These are phyloP conservation scores for Heliocidaris erythrogramma DNA, from an alignment of 35 echinoderm and acorn worm genomes.

Conservation along the genomic window DNA sequence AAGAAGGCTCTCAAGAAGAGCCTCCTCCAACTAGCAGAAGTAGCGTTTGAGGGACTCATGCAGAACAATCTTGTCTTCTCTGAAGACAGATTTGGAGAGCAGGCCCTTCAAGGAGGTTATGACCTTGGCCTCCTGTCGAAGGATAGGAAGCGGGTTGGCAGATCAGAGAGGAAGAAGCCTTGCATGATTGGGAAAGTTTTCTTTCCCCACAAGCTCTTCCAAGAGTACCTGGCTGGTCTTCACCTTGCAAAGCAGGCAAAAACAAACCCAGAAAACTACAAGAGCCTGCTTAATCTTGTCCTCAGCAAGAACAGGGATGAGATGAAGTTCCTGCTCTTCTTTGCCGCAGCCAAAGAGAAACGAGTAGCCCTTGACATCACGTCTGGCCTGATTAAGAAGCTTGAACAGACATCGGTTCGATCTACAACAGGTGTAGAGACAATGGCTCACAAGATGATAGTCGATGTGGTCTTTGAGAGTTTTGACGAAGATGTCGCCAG, in stretches of 20 bases:
- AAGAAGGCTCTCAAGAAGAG: background rate
- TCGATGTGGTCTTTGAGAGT: background rate
- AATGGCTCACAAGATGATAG: background rate
- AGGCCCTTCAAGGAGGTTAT: background rate
- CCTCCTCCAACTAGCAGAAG: background rate
- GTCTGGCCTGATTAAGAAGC: background rate
- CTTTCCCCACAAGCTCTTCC: constrained; percentile 14
- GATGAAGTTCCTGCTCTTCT: background rate
- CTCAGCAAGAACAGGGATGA: background rate
- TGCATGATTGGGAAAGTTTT: background rate
- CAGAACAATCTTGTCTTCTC: background rate
- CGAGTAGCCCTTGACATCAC: background rate
- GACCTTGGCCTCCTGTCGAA: background rate
- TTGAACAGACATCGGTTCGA: background rate
- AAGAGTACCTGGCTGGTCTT: background rate
- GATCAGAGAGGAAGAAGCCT: background rate
- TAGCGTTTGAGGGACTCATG: background rate
- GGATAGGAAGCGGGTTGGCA: background rate
- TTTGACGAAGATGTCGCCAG: background rate
- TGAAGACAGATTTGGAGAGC: background rate
- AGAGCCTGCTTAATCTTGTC: background rate
- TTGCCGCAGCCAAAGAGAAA: background rate
- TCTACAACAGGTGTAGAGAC: background rate
- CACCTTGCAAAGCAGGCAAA: background rate
- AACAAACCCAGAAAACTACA: background rate